Conservation (phyloP, 1,140 invertebrate genomes). For the Rhopalosiphum maidis region DNA sequence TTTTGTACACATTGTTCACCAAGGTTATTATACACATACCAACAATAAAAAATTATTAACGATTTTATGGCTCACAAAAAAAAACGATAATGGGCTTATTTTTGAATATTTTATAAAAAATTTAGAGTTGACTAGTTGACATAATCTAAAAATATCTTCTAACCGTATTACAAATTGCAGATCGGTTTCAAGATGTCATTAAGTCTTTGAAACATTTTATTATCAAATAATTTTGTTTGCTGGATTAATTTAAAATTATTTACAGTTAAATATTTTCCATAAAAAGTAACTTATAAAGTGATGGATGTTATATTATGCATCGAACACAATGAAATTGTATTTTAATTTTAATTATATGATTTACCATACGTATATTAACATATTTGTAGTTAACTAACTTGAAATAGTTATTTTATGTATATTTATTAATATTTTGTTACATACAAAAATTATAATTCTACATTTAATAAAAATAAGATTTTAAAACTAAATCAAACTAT, state of each 20-base stretch:
- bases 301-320: not conserved
- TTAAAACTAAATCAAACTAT: not conserved
- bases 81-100: not conserved
- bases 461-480: not conserved
- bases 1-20: not conserved
- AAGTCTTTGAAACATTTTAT: not conserved
- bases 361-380: not conserved
- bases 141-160: not conserved
- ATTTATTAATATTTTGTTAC: not conserved
- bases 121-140: not conserved
- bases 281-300: not conserved
- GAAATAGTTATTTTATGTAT: not conserved
- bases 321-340: not conserved
- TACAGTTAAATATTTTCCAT: not conserved
- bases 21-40: not conserved
- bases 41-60: conserved; percentile 42
- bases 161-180: not conserved
- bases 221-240: not conserved
- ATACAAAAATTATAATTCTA: not conserved
- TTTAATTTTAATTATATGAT: not conserved
- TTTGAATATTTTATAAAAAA: not conserved
- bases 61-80: not conserved
- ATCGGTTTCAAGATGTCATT: not conserved
- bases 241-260: not conserved
- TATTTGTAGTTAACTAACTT: not conserved